phyloP scores from a whole-genome alignment of 2,888 invertebrate genomes.

The Gastrophysa polygoni region DNA sequence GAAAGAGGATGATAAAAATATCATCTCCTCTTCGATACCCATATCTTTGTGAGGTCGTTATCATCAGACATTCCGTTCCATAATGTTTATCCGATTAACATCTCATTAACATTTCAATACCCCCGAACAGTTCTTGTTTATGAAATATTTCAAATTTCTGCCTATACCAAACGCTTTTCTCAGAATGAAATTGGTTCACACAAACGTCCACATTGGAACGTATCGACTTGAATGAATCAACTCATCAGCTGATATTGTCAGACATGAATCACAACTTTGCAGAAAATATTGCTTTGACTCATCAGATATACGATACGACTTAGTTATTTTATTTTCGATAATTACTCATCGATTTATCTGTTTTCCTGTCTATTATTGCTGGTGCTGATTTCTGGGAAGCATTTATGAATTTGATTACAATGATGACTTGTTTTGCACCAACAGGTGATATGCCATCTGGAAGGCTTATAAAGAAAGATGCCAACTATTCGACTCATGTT shows the following conservation, averaged over 20 bases:
- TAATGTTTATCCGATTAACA: no score
- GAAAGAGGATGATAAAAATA: no score
- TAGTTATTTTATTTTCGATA: neutral
- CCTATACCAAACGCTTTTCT: no score
- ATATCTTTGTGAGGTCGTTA: no score
- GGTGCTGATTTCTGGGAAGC: neutral
- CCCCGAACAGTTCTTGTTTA: no score
- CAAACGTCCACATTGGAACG: no score
- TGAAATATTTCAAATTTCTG: no score
- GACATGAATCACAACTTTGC: neutral
- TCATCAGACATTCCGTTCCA: no score
- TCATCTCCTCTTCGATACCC: no score
- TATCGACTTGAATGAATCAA: neutral
- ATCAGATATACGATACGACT: neutral
- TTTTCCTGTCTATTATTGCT: neutral
- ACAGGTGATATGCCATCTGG: neutral
- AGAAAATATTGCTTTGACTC: neutral
- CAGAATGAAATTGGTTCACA: no score
- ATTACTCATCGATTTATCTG: conserved; percentile 1
- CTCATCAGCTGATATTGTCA: neutral
- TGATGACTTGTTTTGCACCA: neutral
- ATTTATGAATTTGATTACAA: neutral
- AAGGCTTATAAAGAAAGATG: neutral
- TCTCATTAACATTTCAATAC: no score
- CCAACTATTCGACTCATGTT: no score